Evolutionary conservation across 1,140 invertebrate genomes (phyloP), one percentile per base, ranked within the genome.

Genomic region (Saxidomus purpurata): DNA sequence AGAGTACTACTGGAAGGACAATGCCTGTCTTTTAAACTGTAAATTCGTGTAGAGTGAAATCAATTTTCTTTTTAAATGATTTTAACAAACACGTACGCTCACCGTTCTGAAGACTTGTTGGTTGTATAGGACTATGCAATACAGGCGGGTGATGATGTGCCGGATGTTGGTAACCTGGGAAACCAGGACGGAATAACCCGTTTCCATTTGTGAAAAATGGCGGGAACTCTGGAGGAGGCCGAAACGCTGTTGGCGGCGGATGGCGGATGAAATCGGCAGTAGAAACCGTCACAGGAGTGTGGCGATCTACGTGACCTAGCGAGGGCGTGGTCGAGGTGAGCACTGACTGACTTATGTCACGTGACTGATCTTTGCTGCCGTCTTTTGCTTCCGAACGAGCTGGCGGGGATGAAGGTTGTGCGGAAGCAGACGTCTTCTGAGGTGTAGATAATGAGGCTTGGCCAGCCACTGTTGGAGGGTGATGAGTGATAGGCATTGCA

Each of bases 181-280:
- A 94, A 38, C 94, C 94, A 25, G 94, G 94, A 69, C 93, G 92
- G 85, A 94, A 94, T 31, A 94, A 82, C 15, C 95, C 95, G 71
- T 95, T 94, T 34, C 94, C 94, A 87, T 95, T 95, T 43, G 95
- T 89, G 83, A 95, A 95, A 89, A 95, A 95, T 36, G 94, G 92
- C 67, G 94, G 93, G 82, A 95, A 94, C 34, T 95, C 93, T 25
- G 93, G 95, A 8, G 93, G 91, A n/a, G 93, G 91, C 83, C 93
- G 88, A 74, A 94, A 95, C 34, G 93, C 93, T 28, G 93, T 90
- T 15, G 93, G 93, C 1, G 93, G 93, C 71, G 94, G 93, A 81
- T 93, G 93, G 31, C 94, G 93, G 28, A 95, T 91, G 79, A 94
- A 95, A 79, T 95, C 95, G 49, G 91, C 92, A 40, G 83, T 91